A percentile compares a stretch with the other conserved stretches of the same genome.
These are phyloP conservation scores for Enteromius trimaculatus DNA, from an alignment of 2,797 vertebrate genomes.

Conservation along the genomic window DNA sequence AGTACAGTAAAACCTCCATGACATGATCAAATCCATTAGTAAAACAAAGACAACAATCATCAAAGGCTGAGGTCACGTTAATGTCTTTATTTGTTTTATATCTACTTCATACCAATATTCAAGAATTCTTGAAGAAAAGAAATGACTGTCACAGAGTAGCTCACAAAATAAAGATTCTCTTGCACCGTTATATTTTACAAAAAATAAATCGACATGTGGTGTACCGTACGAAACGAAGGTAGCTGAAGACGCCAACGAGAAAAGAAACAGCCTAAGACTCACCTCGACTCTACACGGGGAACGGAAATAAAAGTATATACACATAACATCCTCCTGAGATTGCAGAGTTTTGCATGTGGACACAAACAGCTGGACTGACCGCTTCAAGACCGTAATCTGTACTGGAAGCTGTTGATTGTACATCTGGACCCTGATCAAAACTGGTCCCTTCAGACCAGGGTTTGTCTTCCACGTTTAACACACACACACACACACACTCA, in stretches of 20 bases:
- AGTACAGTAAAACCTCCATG: neutral
- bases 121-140: slow-evolving; percentile 73
- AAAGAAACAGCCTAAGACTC: slow-evolving; percentile 48
- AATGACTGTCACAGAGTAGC: slow-evolving; percentile 67
- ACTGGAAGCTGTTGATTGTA: neutral
- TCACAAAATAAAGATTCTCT: slow-evolving; percentile 82
- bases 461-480: neutral
- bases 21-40: no score
- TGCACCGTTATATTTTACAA: slow-evolving; percentile 71
- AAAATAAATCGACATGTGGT: slow-evolving; percentile 63
- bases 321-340: slow-evolving; percentile 78
- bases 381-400: neutral
- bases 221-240: slow-evolving; percentile 65
- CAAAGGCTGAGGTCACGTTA: neutral
- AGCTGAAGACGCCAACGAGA: slow-evolving; percentile 37
- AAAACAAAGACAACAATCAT: neutral
- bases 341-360: slow-evolving; percentile 53
- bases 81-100: slow-evolving; percentile 74
- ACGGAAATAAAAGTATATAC: slow-evolving; percentile 67
- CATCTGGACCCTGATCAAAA: neutral
- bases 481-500: neutral
- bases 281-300: slow-evolving; percentile 60
- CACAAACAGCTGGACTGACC: slow-evolving; percentile 49
- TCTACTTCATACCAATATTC: slow-evolving; percentile 75
- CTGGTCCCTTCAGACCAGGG: neutral